phyloP scores from a whole-genome alignment of 2,113 vertebrate species.

The Cyprinodon variegatus region DNA sequence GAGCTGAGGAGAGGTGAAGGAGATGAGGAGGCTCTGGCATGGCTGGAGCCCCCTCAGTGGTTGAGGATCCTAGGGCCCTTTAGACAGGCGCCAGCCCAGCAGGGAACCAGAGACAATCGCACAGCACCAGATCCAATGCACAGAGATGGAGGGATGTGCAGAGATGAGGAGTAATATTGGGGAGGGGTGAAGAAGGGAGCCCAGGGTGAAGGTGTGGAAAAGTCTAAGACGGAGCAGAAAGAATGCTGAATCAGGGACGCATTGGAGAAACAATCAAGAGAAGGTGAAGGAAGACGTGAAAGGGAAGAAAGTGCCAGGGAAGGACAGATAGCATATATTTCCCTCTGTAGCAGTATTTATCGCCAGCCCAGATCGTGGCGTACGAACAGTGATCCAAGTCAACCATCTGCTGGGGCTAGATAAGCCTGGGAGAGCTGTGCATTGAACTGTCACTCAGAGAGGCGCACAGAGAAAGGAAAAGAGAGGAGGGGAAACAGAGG shows the following conservation, averaged over 20 bases:
- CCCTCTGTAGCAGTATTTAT: constrained; percentile 81
- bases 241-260: constrained; percentile 22
- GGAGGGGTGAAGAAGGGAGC: constrained; percentile 18
- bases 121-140: constrained; percentile 77
- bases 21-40: constrained; percentile 71
- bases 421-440: constrained; percentile 94
- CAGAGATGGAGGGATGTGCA: constrained; percentile 65
- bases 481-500: constrained; percentile 51
- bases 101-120: constrained; percentile 79
- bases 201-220: constrained; percentile 29
- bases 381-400: constrained; percentile 99
- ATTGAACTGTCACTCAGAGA: constrained; percentile 94
- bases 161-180: constrained; percentile 37
- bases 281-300: constrained; percentile 46
- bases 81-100: constrained; percentile 82
- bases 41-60: constrained; percentile 70
- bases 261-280: constrained; percentile 30
- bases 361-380: constrained; percentile 94
- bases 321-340: constrained; percentile 65
- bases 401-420: constrained; percentile 99
- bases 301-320: constrained; percentile 41
- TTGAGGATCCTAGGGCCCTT: constrained; percentile 76
- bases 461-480: constrained; percentile 50
- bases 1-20: constrained; percentile 24
- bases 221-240: constrained; percentile 43